Conservation (phyloP, 64 coral and sea anemone species). For the Pocillopora verrucosa region DNA sequence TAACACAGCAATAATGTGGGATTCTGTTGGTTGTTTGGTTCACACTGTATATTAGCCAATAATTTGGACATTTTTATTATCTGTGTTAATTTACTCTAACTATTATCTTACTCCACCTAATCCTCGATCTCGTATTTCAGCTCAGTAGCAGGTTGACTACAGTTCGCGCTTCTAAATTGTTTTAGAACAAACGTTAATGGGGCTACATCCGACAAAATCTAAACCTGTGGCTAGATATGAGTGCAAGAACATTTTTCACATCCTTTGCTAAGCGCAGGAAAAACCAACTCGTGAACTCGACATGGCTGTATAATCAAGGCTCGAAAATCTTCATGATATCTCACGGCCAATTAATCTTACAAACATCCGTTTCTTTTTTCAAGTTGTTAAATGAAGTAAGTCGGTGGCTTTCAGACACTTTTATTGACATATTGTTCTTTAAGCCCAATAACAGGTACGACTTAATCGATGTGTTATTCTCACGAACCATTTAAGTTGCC, state of each 20-base stretch:
- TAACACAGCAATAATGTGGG: constrained; percentile 26
- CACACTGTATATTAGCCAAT: constrained; percentile 37
- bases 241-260: neutral
- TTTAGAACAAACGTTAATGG: constrained; percentile 7
- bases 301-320: constrained; percentile 22
- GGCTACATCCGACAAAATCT: constrained; percentile 11
- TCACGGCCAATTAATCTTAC: constrained; percentile 49
- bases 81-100: constrained; percentile 12
- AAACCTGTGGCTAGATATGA: neutral
- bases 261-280: neutral
- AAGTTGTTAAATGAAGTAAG: constrained; percentile 30
- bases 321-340: constrained; percentile 25
- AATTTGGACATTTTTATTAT: constrained; percentile 36
- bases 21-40: constrained; percentile 39
- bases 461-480: constrained; percentile 43
- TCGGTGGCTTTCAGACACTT: constrained; percentile 44
- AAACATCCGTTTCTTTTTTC: constrained; percentile 66
- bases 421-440: constrained; percentile 72
- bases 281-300: constrained; percentile 29
- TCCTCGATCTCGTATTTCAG: constrained; percentile 36
- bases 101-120: constrained; percentile 22
- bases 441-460: constrained; percentile 47
- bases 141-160: constrained; percentile 16
- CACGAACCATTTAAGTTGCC: constrained; percentile 26
- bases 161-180: constrained; percentile 32